A percentile compares a stretch with the other conserved stretches of the same genome.
Conservation (phyloP, 37 sponge, comb jelly and placozoan genomes). For the Diacarnus erythraeanus region DNA sequence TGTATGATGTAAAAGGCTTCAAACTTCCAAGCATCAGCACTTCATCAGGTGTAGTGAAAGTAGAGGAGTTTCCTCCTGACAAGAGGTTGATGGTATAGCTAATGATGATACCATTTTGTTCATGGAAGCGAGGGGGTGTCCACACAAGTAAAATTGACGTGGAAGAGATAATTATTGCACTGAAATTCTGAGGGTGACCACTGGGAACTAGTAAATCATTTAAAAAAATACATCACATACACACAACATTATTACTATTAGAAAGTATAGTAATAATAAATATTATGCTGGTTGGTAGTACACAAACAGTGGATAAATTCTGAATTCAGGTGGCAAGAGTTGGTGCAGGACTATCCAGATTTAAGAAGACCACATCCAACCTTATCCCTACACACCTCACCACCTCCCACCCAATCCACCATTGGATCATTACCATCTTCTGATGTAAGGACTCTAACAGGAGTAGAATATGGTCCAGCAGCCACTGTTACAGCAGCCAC, state of each 20-base stretch:
- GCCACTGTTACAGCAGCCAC: slow-evolving; percentile 44
- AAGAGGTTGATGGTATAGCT: neutral
- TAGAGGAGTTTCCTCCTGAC: neutral
- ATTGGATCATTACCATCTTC: slow-evolving; percentile 62
- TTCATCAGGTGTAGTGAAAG: neutral
- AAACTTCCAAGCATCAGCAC: neutral
- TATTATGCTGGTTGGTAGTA: too few species aligned
- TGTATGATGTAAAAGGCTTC: slow-evolving; percentile 12
- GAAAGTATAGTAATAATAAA: neutral
- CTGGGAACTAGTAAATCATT: slow-evolving; percentile 27
- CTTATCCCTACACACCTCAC: too few species aligned
- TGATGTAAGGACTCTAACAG: neutral
- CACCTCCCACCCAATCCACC: too few species aligned
- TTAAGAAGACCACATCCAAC: neutral
- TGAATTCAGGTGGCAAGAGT: too few species aligned
- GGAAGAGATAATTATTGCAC: neutral
- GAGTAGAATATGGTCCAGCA: slow-evolving; percentile 22
- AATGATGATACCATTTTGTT: slow-evolving; percentile 40
- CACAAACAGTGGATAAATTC: too few species aligned
- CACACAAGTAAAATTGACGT: slow-evolving; percentile 9
- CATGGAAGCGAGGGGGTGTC: slow-evolving; percentile 2
- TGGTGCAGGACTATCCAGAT: too few species aligned
- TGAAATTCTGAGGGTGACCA: slow-evolving; percentile 16
- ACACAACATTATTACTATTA: neutral
- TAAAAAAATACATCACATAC: neutral